Evolutionary conservation across 2,888 invertebrate genomes (phyloP), one percentile per base, ranked within the genome.

Genomic region (Aphelenchoides bicaudatus): DNA sequence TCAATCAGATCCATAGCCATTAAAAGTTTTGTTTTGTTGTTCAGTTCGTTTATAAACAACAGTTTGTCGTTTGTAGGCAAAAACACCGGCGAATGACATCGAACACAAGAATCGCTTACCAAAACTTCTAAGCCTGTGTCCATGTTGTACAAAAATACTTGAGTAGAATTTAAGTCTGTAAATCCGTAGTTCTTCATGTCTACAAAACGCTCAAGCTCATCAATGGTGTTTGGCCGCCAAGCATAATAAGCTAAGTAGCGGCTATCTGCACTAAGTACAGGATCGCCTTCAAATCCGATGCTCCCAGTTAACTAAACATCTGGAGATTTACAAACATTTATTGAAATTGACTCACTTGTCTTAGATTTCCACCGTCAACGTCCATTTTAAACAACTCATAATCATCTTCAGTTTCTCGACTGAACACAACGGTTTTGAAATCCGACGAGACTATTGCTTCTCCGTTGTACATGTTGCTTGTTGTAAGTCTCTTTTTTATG

Each of bases 361-460:
- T 13, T 34, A 13, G 13, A 34, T 16, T 34, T 34, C 13, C 34
- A 34, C 13, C 13, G 13, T 34, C 16, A 34, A 16, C 34, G 34
- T 34, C 34, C 16, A 13, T 34, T 8, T 21, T 43, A 6, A 25
- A 43, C 10, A 43, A 25, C 10, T 43, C 43, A 16, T 29, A 29
- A 19, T 48, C 48, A 8, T 16, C 48, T n/a, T 48, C 29, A 8
- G 28, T 25, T n/a, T 48, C 30, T 25, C 27, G 5, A 6, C 48
- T 48, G 48, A 6, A 48, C 28, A 48, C 29, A n/a, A 48, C 48
- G 48, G n/a, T 29, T 6, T 16, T n/a, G 16, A 10, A 43, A 30
- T 43, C 43, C 16, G 43, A 6, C 10, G 43, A 43, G 6, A 43
- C 23, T 8, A 25, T 25, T 25, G 25, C 10, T n/a, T 43, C 43